Conservation (phyloP, 2,888 invertebrate genomes). For the Lypha dubia region DNA sequence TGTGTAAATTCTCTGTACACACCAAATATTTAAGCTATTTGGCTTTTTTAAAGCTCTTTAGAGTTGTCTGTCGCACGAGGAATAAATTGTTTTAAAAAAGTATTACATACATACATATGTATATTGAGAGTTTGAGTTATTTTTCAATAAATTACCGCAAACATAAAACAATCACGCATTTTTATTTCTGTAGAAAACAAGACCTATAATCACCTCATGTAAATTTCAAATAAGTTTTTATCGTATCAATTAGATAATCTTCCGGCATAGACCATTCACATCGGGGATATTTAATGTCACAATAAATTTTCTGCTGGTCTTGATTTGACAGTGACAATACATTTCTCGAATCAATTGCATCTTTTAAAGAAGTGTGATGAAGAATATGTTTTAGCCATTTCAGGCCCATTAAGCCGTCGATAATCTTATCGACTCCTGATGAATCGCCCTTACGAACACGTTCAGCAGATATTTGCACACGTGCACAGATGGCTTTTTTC, state of each 20-base stretch:
- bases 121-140: not conserved
- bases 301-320: conserved; percentile 74
- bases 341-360: conserved; percentile 84
- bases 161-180: not conserved
- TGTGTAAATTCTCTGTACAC: too few species aligned
- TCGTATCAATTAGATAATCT: conserved; percentile 75
- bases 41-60: too few species aligned
- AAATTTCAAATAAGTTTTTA: conserved; percentile 76
- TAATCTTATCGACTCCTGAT: conserved; percentile 84
- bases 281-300: conserved; percentile 83
- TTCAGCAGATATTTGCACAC: conserved; percentile 82
- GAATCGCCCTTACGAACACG: conserved; percentile 78
- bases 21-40: too few species aligned
- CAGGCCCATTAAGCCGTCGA: conserved; percentile 84
- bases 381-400: conserved; percentile 83
- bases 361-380: conserved; percentile 84
- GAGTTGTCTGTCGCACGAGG: too few species aligned
- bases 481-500: conserved; percentile 86
- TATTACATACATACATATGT: too few species aligned
- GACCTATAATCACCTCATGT: conserved; percentile 63
- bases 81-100: too few species aligned
- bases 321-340: conserved; percentile 71
- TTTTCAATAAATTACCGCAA: not conserved
- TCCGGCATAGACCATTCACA: conserved; percentile 83
- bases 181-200: not conserved